A percentile compares a stretch with the other conserved stretches of the same genome.
Conservation (phyloP, 2,113 vertebrate genomes). For the Fregata magnificens region DNA sequence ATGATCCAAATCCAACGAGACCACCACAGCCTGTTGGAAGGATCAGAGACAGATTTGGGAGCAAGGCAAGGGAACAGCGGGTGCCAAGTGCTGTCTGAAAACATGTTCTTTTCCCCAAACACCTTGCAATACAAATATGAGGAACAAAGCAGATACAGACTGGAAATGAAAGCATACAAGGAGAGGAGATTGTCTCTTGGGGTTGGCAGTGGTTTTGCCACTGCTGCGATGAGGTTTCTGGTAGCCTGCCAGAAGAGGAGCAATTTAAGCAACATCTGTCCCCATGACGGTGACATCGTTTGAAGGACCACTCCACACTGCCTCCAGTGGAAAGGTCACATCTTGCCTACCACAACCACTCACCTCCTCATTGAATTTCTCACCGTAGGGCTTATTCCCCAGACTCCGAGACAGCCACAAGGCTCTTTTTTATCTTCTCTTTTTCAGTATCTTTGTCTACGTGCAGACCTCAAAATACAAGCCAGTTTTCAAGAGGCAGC, state of each 20-base stretch:
- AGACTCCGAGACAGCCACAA: neutral
- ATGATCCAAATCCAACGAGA: accelerated
- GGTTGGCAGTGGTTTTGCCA: neutral
- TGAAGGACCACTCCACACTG: neutral
- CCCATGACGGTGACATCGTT: neutral
- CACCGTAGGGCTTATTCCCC: neutral
- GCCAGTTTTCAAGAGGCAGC: neutral
- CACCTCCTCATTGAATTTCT: neutral
- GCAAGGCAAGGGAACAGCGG: neutral
- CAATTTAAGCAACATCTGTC: neutral
- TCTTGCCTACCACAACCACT: accelerated
- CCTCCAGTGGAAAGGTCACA: neutral
- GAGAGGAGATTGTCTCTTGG: neutral
- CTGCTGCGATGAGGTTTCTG: neutral
- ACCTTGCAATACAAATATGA: neutral
- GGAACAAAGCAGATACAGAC: neutral
- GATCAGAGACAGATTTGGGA: neutral
- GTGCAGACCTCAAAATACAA: neutral
- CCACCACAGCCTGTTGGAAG: neutral
- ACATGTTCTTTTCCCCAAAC: neutral
- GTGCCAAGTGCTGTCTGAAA: neutral
- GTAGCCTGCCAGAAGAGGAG: neutral
- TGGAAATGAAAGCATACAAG: neutral
- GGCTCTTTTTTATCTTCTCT: neutral
- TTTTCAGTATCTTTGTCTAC: neutral